These are phyloP conservation scores for Helicoverpa assulta DNA, from an alignment of 2,888 invertebrate genomes.

Conservation along the genomic window DNA sequence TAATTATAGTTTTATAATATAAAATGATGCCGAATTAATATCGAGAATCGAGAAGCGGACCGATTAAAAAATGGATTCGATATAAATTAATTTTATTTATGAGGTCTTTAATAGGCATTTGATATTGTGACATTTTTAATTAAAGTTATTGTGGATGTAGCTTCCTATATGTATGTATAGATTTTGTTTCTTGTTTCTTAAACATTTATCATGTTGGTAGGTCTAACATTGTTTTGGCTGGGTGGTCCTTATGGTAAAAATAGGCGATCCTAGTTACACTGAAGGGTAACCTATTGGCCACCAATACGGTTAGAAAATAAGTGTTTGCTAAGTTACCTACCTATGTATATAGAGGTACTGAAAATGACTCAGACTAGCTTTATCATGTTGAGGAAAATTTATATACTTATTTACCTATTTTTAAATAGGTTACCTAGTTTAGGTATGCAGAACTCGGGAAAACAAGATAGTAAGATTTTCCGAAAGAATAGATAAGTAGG, in stretches of 20 bases:
- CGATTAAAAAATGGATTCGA: constrained; percentile 85
- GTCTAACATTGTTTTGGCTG: constrained; percentile 21
- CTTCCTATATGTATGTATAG: constrained; percentile 12
- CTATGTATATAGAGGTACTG: too few species aligned
- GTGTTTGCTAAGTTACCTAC: too few species aligned
- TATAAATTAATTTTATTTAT: constrained; percentile 88
- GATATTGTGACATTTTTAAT: constrained; percentile 76
- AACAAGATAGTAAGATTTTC: too few species aligned
- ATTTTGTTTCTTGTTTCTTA: constrained; percentile 14
- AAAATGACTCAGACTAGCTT: too few species aligned
- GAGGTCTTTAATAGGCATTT: constrained; percentile 79
- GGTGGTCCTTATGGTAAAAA: constrained; percentile 35
- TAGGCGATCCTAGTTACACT: background rate
- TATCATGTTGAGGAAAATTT: too few species aligned
- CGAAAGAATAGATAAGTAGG: too few species aligned
- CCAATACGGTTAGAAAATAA: background rate
- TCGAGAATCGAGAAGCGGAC: constrained; percentile 79
- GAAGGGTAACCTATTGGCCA: background rate
- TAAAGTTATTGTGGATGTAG: constrained; percentile 49
- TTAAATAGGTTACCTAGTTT: too few species aligned
- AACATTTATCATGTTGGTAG: background rate
- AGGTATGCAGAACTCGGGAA: too few species aligned
- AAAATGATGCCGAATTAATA: constrained; percentile 86
- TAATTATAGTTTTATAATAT: constrained; percentile 87
- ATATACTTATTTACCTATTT: too few species aligned